A percentile compares a stretch with the other conserved stretches of the same genome.
These are phyloP conservation scores for Eretmocerus hayati DNA, from an alignment of 2,888 invertebrate species.

Conservation along the genomic window DNA sequence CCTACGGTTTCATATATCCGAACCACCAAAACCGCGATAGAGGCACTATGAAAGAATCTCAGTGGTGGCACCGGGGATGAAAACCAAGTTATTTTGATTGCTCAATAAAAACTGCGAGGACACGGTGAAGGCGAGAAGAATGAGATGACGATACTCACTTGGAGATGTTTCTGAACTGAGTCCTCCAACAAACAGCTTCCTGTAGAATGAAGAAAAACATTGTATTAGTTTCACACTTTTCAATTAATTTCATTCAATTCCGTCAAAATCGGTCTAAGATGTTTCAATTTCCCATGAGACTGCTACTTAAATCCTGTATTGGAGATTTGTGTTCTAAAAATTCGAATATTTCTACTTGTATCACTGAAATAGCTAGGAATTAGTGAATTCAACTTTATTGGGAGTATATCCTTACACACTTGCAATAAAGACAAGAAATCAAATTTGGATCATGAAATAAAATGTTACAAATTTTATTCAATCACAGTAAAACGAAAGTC, in stretches of 20 bases:
- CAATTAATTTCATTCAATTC: neutral
- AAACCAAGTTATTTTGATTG: too few relatives aligned
- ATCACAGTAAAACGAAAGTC: constrained; percentile 24
- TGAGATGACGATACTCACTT: constrained; percentile 64
- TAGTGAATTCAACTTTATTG: constrained; percentile 17
- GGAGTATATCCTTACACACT: constrained; percentile 18
- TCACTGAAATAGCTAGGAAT: constrained; percentile 23
- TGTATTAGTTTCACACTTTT: too few relatives aligned
- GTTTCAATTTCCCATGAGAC: constrained; percentile 15
- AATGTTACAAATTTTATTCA: constrained; percentile 24
- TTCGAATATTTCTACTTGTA: constrained; percentile 14
- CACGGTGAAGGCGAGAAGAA: too few relatives aligned
- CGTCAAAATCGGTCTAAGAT: constrained; percentile 4
- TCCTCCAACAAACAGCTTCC: constrained; percentile 98
- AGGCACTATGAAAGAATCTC: too few relatives aligned
- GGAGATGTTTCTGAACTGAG: constrained; percentile 98
- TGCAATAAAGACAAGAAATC: constrained; percentile 18
- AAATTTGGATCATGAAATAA: constrained; percentile 14
- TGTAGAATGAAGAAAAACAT: constrained; percentile 51
- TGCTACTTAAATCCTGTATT: constrained; percentile 25
- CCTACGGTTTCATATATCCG: too few relatives aligned
- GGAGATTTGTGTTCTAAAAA: constrained; percentile 12
- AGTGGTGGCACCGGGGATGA: too few relatives aligned
- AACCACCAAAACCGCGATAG: too few relatives aligned
- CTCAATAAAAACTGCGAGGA: too few relatives aligned